Evolutionary conservation across 2,797 vertebrate species (phyloP).

Genomic region (Kryptopterus vitreolus): DNA sequence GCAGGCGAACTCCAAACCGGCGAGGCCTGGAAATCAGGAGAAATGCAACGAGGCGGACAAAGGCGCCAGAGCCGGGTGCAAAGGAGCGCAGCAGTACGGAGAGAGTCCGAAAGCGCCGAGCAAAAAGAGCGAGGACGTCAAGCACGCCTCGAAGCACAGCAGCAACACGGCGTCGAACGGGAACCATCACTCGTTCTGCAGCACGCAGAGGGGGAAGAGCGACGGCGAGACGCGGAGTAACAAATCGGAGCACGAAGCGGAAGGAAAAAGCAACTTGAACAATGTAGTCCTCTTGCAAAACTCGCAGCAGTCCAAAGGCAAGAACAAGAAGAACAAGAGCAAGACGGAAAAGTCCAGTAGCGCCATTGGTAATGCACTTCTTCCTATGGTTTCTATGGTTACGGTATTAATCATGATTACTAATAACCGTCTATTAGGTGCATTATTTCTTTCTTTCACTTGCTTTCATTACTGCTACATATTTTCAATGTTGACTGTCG

Average conservation of each 20-base stretch:
- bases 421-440: too few relatives aligned
- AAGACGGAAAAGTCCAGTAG: conserved; percentile 86
- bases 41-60: conserved; percentile 65
- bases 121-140: conserved; percentile 71
- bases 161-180: conserved; percentile 61
- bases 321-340: conserved; percentile 90
- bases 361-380: conserved; percentile 78
- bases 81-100: conserved; percentile 62
- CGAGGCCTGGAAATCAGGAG: conserved; percentile 67
- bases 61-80: conserved; percentile 64
- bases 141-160: conserved; percentile 60
- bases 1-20: conserved; percentile 55
- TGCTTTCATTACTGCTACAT: not conserved
- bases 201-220: conserved; percentile 64
- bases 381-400: not conserved
- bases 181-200: conserved; percentile 55
- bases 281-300: conserved; percentile 66
- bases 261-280: conserved; percentile 61
- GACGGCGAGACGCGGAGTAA: conserved; percentile 66
- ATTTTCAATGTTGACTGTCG: too few relatives aligned
- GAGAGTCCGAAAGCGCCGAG: conserved; percentile 67
- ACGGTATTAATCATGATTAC: not conserved
- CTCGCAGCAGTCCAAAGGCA: conserved; percentile 82
- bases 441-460: not conserved
- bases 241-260: conserved; percentile 69